phyloP scores from a whole-genome alignment of 2,888 invertebrate genomes.

The Anoplius nigerrimus region DNA sequence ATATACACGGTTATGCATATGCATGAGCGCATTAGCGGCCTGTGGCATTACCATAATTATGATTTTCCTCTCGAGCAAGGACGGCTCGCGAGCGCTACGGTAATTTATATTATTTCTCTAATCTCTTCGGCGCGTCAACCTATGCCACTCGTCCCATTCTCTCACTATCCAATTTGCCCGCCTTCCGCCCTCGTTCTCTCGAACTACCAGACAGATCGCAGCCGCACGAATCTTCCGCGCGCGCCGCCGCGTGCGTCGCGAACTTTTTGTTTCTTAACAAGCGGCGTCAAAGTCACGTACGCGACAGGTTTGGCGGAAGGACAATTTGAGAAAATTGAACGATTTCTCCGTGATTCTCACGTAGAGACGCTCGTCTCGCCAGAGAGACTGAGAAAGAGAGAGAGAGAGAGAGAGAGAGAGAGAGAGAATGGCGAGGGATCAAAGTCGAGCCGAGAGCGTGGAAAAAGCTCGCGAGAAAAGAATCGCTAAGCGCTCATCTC shows the following conservation, averaged over 20 bases:
- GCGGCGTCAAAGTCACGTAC: constrained; percentile 58
- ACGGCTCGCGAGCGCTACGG: constrained; percentile 20
- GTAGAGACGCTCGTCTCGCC: neutral
- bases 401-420: neutral
- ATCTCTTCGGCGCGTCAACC: neutral
- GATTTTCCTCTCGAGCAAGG: constrained; percentile 47
- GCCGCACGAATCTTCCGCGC: constrained; percentile 19
- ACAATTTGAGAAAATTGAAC: constrained; percentile 56
- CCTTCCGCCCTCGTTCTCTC: constrained; percentile 10
- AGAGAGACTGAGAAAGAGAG: neutral
- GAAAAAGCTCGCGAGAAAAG: no score
- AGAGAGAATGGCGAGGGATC: neutral
- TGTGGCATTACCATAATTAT: constrained; percentile 54
- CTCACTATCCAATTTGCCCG: neutral
- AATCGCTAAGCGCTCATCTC: no score
- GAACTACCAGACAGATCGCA: neutral
- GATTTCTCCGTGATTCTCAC: neutral
- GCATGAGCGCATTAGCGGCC: constrained; percentile 40
- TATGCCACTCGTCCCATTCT: neutral
- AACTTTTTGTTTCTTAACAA: constrained; percentile 55
- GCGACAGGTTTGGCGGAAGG: constrained; percentile 43
- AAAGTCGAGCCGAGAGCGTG: neutral
- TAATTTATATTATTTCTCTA: constrained; percentile 50
- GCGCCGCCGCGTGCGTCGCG: constrained; percentile 1
- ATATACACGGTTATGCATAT: constrained; percentile 43